Evolutionary conservation across 1,140 invertebrate genomes (phyloP), one percentile per base, ranked within the genome.

Genomic region (Hyles euphorbiae): DNA sequence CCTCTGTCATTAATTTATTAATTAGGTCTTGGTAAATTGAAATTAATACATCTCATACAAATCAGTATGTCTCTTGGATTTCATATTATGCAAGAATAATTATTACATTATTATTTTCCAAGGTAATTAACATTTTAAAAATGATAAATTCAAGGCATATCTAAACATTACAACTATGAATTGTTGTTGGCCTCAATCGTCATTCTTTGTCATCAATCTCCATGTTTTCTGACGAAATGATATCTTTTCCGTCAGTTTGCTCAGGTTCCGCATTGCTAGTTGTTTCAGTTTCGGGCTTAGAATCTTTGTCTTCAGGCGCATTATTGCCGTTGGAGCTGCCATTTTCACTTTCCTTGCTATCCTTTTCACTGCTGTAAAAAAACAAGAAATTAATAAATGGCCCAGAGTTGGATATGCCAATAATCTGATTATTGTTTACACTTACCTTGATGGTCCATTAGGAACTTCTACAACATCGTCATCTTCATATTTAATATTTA

Each of bases 401-500:
- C n/a, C 22, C 12, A 3, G 33, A 36, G 54, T 12, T 11, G 52
- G 22, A 50, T 50, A 22, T 22, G 22, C 1, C 22, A 22, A 22
- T 22, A 22, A 22, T 22, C 2, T 22, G 22, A 22, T 22, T 22
- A 22, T 22, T 22, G 22, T 22, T 22, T 22, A 22, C 22, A 22
- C 79, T 85, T 58, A 88, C 85, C 84, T 82, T 10, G 73, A 34
- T 4, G 83, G 75, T 54, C 86, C 86, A 64, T 88, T 88, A 4
- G 84, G 67, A 11, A 88, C 66, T 74, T 88, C 86, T 5, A 88
- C 78, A 0, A 86, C 83, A 56, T 88, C 86, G 56, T 88, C 86
- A 52, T 88, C 86, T 67, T 88, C 86, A 53, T 80, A 88, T 60
- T 88, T 88, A 34, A 88, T 88, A 61, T 87, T 87, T 56, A 88